A percentile compares a stretch with the other conserved stretches of the same genome.
These are phyloP conservation scores for Epinephelus lanceolatus DNA, from an alignment of 2,113 vertebrate species.

Conservation along the genomic window DNA sequence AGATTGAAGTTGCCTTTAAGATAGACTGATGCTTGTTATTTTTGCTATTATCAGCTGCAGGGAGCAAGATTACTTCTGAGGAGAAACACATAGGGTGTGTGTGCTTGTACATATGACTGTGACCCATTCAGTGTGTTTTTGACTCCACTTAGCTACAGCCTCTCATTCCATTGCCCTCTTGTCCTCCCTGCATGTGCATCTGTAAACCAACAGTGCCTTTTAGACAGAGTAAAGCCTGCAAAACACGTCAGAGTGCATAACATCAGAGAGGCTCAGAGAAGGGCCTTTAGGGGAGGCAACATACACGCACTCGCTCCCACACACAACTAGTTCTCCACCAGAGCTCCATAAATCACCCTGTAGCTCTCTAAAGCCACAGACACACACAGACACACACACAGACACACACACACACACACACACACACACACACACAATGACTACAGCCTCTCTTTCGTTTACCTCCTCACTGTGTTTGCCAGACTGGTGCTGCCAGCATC, in stretches of 20 bases:
- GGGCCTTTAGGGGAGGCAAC: conserved; percentile 43
- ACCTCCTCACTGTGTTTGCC: conserved; percentile 36
- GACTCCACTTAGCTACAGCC: conserved; percentile 11
- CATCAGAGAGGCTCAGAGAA: conserved; percentile 46
- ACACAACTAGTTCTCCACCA: conserved; percentile 39
- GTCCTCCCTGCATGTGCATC: neutral
- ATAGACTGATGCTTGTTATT: neutral
- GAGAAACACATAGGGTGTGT: neutral
- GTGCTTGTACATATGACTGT: neutral
- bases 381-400: conserved; percentile 15
- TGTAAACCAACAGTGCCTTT: conserved; percentile 27
- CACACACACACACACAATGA: conserved; percentile 13
- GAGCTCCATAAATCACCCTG: conserved; percentile 37
- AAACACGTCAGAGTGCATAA: conserved; percentile 65
- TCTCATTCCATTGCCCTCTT: conserved; percentile 15
- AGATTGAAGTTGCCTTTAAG: neutral
- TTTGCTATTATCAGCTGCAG: neutral
- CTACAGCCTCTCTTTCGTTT: conserved; percentile 4
- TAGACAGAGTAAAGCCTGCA: conserved; percentile 44
- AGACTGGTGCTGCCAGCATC: conserved; percentile 64
- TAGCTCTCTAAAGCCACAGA: conserved; percentile 23
- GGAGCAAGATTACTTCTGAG: neutral
- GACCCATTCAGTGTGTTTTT: neutral
- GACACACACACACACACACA: conserved; percentile 24
- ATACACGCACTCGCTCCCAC: conserved; percentile 25